Conservation (phyloP, 2,888 invertebrate species). For the Drosophila anomalata region DNA sequence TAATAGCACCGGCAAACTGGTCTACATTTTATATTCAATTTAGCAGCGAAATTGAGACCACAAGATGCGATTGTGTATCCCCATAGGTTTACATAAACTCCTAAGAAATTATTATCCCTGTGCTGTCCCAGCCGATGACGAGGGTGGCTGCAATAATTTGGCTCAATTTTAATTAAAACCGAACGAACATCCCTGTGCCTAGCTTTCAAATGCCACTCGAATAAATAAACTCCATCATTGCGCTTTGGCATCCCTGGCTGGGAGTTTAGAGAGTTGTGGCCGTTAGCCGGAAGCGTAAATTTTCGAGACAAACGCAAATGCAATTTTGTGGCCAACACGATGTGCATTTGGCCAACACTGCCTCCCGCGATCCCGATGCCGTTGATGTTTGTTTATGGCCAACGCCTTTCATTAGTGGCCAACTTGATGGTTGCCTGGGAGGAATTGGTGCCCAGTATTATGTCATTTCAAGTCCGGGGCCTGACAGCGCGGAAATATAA, state of each 20-base stretch:
- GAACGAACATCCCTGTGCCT: slow-evolving; percentile 1
- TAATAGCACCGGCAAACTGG: slow-evolving; percentile 20
- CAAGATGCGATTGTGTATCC: neutral
- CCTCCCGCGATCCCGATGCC: slow-evolving; percentile 7
- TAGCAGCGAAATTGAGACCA: slow-evolving; percentile 23
- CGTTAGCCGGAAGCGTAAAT: slow-evolving; percentile 22
- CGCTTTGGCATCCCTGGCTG: slow-evolving; percentile 4
- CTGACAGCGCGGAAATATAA: slow-evolving; percentile 36
- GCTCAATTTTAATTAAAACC: slow-evolving; percentile 41
- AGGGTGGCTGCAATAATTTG: slow-evolving; percentile 32
- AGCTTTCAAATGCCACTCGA: neutral
- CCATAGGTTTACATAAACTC: slow-evolving; percentile 10
- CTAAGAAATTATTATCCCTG: slow-evolving; percentile 2
- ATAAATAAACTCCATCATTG: neutral
- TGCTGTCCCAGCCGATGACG: slow-evolving; percentile 20
- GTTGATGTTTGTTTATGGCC: slow-evolving; percentile 52
- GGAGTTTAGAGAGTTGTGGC: neutral
- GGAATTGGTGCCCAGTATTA: slow-evolving; percentile 36
- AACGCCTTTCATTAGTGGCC: slow-evolving; percentile 54
- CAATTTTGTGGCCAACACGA: slow-evolving; percentile 60
- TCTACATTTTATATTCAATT: slow-evolving; percentile 22
- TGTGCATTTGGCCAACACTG: slow-evolving; percentile 22
- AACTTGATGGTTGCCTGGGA: slow-evolving; percentile 41
- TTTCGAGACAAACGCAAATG: slow-evolving; percentile 50
- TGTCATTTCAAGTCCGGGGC: slow-evolving; percentile 34